Evolutionary conservation across 1,140 invertebrate genomes (phyloP).

Genomic region (Bombus pascuorum): DNA sequence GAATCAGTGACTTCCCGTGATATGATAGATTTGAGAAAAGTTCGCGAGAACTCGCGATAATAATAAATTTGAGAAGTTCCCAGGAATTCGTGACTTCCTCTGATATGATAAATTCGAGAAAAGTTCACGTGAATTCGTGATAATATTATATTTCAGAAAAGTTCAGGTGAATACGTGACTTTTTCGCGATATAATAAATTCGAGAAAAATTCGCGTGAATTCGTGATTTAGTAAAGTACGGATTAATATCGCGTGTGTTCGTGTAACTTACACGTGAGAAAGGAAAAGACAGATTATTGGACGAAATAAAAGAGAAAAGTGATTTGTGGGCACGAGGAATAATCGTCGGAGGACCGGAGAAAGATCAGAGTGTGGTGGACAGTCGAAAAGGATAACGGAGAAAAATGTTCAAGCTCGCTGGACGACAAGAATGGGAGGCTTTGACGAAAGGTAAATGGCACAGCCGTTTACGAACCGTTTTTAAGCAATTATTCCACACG

Average conservation of each 20-base stretch:
- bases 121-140: background rate
- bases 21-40: background rate
- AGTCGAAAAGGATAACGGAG: slow-evolving; percentile 52
- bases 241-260: background rate
- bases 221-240: background rate
- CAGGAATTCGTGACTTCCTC: background rate
- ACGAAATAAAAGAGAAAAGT: background rate
- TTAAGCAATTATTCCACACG: slow-evolving; percentile 25
- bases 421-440: slow-evolving; percentile 76
- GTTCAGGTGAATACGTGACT: background rate
- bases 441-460: slow-evolving; percentile 77
- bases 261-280: no score
- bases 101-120: no score
- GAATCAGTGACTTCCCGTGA: background rate
- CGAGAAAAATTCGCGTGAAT: background rate
- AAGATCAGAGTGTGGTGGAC: background rate
- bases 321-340: slow-evolving; percentile 33
- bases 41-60: no score
- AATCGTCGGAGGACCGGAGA: slow-evolving; percentile 9
- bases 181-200: background rate
- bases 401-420: slow-evolving; percentile 78
- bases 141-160: no score
- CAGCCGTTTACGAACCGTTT: slow-evolving; percentile 35
- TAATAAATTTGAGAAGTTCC: background rate
- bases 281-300: background rate